Evolutionary conservation across 2,888 invertebrate species (phyloP), one percentile per base, ranked within the genome.

Genomic region (Pollenia labialis): DNA sequence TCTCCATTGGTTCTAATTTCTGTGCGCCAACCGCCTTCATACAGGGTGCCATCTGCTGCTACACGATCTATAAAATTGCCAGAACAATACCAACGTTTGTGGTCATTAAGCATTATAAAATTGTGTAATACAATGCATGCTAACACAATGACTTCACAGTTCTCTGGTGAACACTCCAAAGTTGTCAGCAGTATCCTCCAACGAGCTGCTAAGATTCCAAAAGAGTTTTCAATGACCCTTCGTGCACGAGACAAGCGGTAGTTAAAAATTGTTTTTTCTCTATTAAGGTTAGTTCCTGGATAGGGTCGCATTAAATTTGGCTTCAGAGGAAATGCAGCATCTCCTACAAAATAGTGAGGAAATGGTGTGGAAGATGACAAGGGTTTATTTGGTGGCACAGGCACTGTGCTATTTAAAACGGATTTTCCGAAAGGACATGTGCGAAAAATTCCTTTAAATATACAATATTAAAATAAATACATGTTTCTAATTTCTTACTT

Each of bases 261-360:
- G 11, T 44, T 64, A 11, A 64, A 64, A 44, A 64, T 11, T 11
- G 42, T 18, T 64, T 44, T 64, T 46, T 16, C 16, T 12, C 46
- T 46, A 10, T 64, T 46, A 11, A 64, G 12, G 12, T 16, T 64
- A n/a, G 6, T 6, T 46, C 44, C 64, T 10, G 64, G 10, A 46
- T 46, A 64, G 8, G 64, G 64, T 9, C 64, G 64, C 64, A 64
- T 64, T 16, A 64, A 46, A 18, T 64, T 64, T 46, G n/a, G 12
- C 18, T 11, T 44, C 8, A 64, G 16, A 7, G 64, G 46, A 46
- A 64, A 64, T 1, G 64, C 64, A 10, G 46, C 64, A 64, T 64
- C 64, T 44, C 64, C 64, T 10, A 64, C 18, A 11, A 64, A 64
- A 64, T 44, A 64, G 16, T 46, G 64, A 11, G 64, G 64, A 46